Evolutionary conservation across 2,113 vertebrate species (phyloP), one percentile per base, ranked within the genome.

Genomic region (Leptosomus discolor): DNA sequence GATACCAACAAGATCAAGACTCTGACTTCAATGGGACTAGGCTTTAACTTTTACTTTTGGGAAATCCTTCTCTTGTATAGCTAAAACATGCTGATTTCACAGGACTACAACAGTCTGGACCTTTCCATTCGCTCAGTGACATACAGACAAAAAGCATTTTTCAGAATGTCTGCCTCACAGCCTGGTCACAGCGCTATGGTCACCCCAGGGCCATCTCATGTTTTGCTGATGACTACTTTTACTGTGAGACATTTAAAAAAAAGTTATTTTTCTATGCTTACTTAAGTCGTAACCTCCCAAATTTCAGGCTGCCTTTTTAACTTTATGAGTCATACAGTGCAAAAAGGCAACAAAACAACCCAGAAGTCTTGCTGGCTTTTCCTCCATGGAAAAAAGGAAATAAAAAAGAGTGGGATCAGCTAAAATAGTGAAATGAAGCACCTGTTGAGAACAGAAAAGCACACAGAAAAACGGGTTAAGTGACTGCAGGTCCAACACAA

Each of bases 271-370:
- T 41, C 61, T 64, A 65, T 61, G 87, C 70, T 91, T 68, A 56
- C 39, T 91, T 73, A 92, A 82, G 53, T 9, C n/a, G 53, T 69
- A 90, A 65, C 19, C 32, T 85, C 39, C 65, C 54, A 85, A 71
- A 91, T 85, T 95, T 92, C 80, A 95, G 61, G 61, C 22, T 92
- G 85, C 60, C 80, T 87, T 96, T 97, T 95, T 76, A 70, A 50
- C 69, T 86, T 67, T 48, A 65, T 87, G 94, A 97, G 77, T 95
- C 94, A 97, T 41, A 69, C n/a, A 36, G 53, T 41, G 57, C 80
- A 91, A 94, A 93, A 92, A 94, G 43, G 41, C 65, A 95, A 92
- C 36, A 90, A 90, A 97, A 64, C 45, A 76, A 64, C 73, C 54
- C 27, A 17, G n/a, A 92, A 68, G 21, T 24, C 83, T 65, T 84